These are phyloP conservation scores for Drosophila diplacantha DNA, from an alignment of 2,888 invertebrate species.

Conservation along the genomic window DNA sequence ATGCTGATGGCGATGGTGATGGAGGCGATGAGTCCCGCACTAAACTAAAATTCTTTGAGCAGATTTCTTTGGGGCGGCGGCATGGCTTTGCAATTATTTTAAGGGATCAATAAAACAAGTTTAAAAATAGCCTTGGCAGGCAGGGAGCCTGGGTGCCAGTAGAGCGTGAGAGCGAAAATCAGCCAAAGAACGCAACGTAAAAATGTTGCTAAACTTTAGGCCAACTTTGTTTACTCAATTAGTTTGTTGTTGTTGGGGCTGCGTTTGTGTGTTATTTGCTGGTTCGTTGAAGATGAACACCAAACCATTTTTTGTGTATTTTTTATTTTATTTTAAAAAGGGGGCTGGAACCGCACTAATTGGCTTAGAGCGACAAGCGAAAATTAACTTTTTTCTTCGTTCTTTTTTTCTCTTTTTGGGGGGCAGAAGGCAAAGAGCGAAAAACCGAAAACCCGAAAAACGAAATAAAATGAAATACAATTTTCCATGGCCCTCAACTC, in stretches of 20 bases:
- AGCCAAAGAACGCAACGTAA: conserved; percentile 1
- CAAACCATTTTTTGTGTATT: conserved; percentile 7
- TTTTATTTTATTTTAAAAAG: background rate
- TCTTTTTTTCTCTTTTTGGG: conserved; percentile 46
- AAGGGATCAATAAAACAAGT: conserved; percentile 70
- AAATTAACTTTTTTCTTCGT: conserved; percentile 66
- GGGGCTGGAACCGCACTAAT: conserved; percentile 53
- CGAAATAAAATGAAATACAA: conserved; percentile 62
- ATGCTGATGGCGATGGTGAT: conserved; percentile 1
- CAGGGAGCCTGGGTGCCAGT: background rate
- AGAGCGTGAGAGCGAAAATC: conserved; percentile 15
- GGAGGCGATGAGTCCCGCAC: conserved; percentile 11
- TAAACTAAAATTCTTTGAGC: conserved; percentile 53
- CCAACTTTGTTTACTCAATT: conserved; percentile 68
- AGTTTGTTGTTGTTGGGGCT: conserved; percentile 41
- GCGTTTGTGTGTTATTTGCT: conserved; percentile 61
- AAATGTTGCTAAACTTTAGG: conserved; percentile 17
- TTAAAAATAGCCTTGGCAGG: conserved; percentile 64
- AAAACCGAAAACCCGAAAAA: conserved; percentile 18
- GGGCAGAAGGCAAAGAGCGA: conserved; percentile 43
- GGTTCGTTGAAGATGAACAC: conserved; percentile 51
- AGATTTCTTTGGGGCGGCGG: conserved; percentile 46
- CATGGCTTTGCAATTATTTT: conserved; percentile 58
- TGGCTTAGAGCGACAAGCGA: conserved; percentile 72
- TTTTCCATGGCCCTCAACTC: conserved; percentile 49